phyloP scores from a whole-genome alignment of 1,140 invertebrate genomes.

The Zaprionus africanus region DNA sequence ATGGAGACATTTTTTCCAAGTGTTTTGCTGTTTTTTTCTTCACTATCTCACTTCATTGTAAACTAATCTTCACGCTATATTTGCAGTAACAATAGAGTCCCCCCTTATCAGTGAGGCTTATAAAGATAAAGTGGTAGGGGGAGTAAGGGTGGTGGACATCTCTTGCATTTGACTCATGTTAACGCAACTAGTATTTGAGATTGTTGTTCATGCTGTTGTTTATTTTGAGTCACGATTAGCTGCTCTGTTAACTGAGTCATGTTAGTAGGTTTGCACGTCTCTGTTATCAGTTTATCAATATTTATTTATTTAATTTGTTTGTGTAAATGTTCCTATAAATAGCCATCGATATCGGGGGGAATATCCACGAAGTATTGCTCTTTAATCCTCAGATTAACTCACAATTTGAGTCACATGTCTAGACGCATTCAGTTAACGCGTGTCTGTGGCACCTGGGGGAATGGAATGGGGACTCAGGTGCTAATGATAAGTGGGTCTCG shows the following conservation, averaged over 20 bases:
- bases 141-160: background rate
- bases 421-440: constrained; percentile 20
- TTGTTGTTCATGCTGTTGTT: too few species aligned
- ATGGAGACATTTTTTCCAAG: background rate
- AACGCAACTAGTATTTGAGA: background rate
- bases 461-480: constrained; percentile 23
- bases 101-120: background rate
- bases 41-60: constrained; percentile 16
- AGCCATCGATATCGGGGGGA: background rate
- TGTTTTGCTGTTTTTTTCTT: constrained; percentile 1
- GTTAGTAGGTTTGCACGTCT: too few species aligned
- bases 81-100: background rate
- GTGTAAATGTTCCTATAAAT: background rate
- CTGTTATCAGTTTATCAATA: background rate
- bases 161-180: background rate
- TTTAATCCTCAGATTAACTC: constrained; percentile 16
- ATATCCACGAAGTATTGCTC: background rate
- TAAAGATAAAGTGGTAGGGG: background rate
- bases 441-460: constrained; percentile 1
- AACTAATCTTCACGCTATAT: background rate
- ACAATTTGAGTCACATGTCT: constrained; percentile 35
- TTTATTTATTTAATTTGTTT: background rate
- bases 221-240: background rate
- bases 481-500: constrained; percentile 34
- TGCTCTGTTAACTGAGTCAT: too few species aligned